These are phyloP conservation scores for Cydia strobilella DNA, from an alignment of 1,140 invertebrate species.

Conservation along the genomic window DNA sequence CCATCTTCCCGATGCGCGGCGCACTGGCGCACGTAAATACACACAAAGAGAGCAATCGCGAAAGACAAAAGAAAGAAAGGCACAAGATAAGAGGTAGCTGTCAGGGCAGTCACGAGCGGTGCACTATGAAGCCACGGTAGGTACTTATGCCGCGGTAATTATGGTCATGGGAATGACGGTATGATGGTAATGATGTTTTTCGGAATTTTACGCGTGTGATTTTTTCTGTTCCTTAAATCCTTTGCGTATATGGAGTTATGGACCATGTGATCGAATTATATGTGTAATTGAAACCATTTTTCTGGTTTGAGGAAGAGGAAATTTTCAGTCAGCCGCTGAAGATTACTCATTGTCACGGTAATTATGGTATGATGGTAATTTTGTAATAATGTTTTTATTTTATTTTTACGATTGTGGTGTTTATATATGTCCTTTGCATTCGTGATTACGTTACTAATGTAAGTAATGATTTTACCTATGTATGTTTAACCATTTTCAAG, in stretches of 20 bases:
- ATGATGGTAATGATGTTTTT: slow-evolving; percentile 29
- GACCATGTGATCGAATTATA: not conserved
- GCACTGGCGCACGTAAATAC: slow-evolving; percentile 27
- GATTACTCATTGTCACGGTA: too few species aligned
- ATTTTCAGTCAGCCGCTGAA: too few species aligned
- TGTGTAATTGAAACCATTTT: not conserved
- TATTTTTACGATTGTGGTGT: too few species aligned
- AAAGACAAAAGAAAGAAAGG: slow-evolving; percentile 33
- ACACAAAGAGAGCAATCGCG: slow-evolving; percentile 31
- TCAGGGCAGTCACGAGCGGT: slow-evolving; percentile 31
- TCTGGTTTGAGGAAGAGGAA: too few species aligned
- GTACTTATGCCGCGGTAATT: slow-evolving; percentile 12
- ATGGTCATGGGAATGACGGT: slow-evolving; percentile 16
- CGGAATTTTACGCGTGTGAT: slow-evolving; percentile 21
- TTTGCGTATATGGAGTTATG: not conserved
- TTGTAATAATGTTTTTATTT: too few species aligned
- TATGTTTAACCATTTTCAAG: too few species aligned
- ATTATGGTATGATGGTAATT: too few species aligned
- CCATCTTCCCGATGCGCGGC: not conserved
- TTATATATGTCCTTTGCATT: too few species aligned
- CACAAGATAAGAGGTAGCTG: slow-evolving; percentile 32
- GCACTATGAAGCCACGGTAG: slow-evolving; percentile 28
- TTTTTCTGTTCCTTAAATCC: not conserved
- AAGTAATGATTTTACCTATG: too few species aligned
- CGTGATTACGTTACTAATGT: too few species aligned